Evolutionary conservation across 1,140 invertebrate genomes (phyloP).

Genomic region (Bilobella aurantiaca): DNA sequence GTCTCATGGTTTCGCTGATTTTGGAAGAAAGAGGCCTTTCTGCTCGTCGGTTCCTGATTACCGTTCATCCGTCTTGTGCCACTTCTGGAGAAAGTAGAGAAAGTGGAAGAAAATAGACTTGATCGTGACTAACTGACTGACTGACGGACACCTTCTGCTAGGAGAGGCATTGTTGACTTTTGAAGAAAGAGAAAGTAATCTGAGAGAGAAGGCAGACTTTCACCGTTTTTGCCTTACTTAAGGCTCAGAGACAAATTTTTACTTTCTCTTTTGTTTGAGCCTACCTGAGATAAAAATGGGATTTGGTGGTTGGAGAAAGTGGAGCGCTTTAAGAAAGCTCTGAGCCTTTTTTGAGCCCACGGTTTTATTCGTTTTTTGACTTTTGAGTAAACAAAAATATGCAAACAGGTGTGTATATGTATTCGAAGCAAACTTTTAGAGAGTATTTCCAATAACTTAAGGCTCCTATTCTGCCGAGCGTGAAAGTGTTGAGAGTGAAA

Average conservation of each 20-base stretch:
- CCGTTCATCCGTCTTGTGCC: not conserved
- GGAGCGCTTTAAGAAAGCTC: not conserved
- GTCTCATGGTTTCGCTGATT: not conserved
- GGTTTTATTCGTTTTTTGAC: not conserved
- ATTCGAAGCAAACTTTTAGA: no score
- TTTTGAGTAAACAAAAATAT: constrained; percentile 4
- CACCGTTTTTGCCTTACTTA: not conserved
- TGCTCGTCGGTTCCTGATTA: not conserved
- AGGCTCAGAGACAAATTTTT: not conserved
- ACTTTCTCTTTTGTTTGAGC: not conserved
- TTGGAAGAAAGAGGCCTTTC: not conserved
- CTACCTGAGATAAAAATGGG: not conserved
- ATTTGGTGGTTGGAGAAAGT: not conserved
- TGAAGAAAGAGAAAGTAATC: constrained; percentile 4
- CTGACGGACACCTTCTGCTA: constrained; percentile 1
- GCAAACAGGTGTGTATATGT: constrained; percentile 4
- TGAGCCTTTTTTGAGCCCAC: not conserved
- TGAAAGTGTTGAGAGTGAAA: no score
- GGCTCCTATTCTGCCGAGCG: no score
- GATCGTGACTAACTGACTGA: not conserved
- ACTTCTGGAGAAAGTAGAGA: not conserved
- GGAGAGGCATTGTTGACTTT: constrained; percentile 2
- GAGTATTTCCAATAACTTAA: no score
- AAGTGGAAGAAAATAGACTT: no score
- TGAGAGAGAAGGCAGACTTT: not conserved